Percentiles rank a stretch among this genome's conserved stretches.
Evolutionary conservation across 2,113 vertebrate genomes (phyloP).

Genomic region (Semnopithecus entellus): DNA sequence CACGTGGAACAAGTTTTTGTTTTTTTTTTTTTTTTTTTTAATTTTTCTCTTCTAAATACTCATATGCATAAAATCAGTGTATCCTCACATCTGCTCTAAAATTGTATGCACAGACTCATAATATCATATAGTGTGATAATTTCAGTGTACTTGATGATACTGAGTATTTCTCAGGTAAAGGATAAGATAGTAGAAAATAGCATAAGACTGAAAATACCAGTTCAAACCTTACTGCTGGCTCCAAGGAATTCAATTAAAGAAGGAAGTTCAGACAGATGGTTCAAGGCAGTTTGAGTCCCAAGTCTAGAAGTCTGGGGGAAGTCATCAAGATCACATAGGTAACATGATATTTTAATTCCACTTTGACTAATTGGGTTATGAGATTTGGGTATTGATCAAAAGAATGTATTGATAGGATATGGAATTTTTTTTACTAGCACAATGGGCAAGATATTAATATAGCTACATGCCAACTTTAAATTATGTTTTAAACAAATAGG

Average conservation of each 20-base stretch:
- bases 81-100: background rate
- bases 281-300: background rate
- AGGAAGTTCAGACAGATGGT: background rate
- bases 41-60: background rate
- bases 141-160: background rate
- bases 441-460: background rate
- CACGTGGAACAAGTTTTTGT: background rate
- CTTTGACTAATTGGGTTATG: background rate
- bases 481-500: background rate
- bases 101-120: background rate
- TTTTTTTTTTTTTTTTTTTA: background rate
- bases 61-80: background rate
- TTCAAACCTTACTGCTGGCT: background rate
- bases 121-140: background rate
- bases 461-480: background rate
- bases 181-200: background rate
- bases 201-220: background rate
- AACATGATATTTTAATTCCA: background rate
- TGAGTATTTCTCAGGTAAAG: background rate
- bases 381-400: background rate
- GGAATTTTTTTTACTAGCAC: background rate
- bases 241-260: background rate
- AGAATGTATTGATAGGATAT: background rate
- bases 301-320: background rate
- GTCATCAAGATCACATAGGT: background rate